Evolutionary conservation across 2,113 vertebrate species (phyloP), one percentile per base, ranked within the genome.

Genomic region (Mesoclemmys tuberculata): DNA sequence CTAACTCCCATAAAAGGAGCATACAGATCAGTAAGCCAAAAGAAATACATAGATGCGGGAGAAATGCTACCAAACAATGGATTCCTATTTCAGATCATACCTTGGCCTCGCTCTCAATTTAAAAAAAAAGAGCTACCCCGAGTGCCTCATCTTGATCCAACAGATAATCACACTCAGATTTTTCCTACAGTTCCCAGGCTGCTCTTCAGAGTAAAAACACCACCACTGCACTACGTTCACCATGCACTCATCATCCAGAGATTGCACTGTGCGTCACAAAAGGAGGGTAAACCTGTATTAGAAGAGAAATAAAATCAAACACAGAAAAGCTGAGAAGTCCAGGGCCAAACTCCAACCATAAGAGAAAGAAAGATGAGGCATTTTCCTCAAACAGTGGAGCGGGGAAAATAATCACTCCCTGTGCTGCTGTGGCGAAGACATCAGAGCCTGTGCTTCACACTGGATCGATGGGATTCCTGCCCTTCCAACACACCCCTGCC

Each of bases 1-100:
- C 92, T 91, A 4, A 54, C 84, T 77, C 84, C 92, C 91, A 68
- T 5, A 81, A 85, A 10, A 90, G 91, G 94, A 87, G 80, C 91
- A 88, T 61, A 2, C 44, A 38, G 91, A 92, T 96, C 94, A 0
- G 5, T 58, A 93, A 97, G 94, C 93, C 95, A 96, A 96, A 97
- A 97, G 85, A 97, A 96, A 96, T 94, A 94, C 31, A 68, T 35
- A 4, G 35, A 68, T n/a, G 35, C 8, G 18, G 35, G 61, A n/a
- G 35, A 68, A 68, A n/a, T n/a, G n/a, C n/a, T n/a, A n/a, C n/a
- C n/a, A n/a, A n/a, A n/a, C n/a, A n/a, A n/a, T n/a, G n/a, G n/a
- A n/a, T n/a, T n/a, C n/a, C n/a, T n/a, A n/a, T n/a, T 96, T 94
- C 96, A 82, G 83, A 95, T 94, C 1, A 2, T 1, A 12, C 77